phyloP scores from a whole-genome alignment of 2,797 vertebrate genomes.

The Malurus splendens region DNA sequence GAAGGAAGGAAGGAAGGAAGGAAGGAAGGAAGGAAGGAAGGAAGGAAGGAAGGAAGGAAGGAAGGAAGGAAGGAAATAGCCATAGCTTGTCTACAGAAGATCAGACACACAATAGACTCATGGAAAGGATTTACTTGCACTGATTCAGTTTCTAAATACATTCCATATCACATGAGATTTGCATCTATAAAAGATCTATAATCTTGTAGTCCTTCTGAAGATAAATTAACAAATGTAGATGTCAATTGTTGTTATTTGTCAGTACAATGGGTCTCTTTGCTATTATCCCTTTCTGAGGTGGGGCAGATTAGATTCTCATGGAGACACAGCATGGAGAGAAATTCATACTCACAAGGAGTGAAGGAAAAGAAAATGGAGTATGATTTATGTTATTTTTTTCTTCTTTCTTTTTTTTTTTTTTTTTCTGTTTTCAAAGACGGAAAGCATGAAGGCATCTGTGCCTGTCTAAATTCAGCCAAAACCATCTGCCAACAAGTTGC shows the following conservation, averaged over 20 bases:
- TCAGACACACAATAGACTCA: neutral
- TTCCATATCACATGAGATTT: neutral
- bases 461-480: conserved; percentile 41
- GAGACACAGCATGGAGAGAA: neutral
- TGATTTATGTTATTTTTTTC: neutral
- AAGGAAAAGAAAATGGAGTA: neutral
- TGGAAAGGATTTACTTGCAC: neutral
- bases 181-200: neutral
- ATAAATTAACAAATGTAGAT: neutral
- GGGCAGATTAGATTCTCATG: neutral
- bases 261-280: neutral
- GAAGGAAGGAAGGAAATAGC: neutral
- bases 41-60: neutral
- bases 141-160: neutral
- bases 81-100: neutral
- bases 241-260: neutral
- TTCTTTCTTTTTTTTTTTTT: neutral
- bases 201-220: neutral
- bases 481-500: conserved; percentile 38
- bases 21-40: neutral
- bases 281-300: neutral
- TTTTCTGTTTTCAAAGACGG: conserved; percentile 1
- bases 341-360: neutral
- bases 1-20: neutral
- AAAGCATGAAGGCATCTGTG: conserved; percentile 17